phyloP scores from a whole-genome alignment of 2,113 vertebrate species.

The Synodontis membranacea region DNA sequence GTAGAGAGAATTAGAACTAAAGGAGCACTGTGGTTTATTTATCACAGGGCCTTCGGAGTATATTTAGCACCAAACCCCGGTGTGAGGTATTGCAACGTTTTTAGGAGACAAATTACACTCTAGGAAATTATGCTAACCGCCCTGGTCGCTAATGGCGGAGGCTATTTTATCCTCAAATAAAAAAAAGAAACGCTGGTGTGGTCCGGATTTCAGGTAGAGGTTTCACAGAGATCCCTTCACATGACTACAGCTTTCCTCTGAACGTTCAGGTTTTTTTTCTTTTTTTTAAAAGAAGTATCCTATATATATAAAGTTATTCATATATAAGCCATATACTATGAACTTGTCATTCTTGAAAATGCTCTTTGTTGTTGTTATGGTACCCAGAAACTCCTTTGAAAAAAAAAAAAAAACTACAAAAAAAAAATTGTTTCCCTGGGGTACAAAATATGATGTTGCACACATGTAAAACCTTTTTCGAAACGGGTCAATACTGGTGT shows the following conservation, averaged over 20 bases:
- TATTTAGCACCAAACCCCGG: constrained; percentile 24
- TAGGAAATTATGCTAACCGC: constrained; percentile 30
- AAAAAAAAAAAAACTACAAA: too few relatives aligned
- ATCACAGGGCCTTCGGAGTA: constrained; percentile 19
- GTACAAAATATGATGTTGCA: too few relatives aligned
- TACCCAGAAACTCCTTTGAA: too few relatives aligned
- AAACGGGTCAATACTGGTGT: too few relatives aligned
- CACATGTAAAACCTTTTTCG: too few relatives aligned
- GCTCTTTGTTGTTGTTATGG: too few relatives aligned
- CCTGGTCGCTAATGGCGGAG: constrained; percentile 25
- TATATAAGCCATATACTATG: too few relatives aligned
- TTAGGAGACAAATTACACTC: constrained; percentile 32
- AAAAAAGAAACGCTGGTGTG: constrained; percentile 14
- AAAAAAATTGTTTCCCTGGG: too few relatives aligned
- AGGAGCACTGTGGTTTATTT: constrained; percentile 37
- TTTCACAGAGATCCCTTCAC: background rate
- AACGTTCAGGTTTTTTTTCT: background rate
- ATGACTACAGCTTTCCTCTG: background rate
- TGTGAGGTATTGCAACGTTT: constrained; percentile 21
- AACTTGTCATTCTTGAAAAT: too few relatives aligned
- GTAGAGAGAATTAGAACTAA: constrained; percentile 33
- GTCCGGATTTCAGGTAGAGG: background rate
- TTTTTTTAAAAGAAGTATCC: background rate
- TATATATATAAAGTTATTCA: background rate
- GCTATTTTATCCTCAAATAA: constrained; percentile 7